Evolutionary conservation across 2,888 invertebrate genomes (phyloP).

Genomic region (Tridacna crocea): DNA sequence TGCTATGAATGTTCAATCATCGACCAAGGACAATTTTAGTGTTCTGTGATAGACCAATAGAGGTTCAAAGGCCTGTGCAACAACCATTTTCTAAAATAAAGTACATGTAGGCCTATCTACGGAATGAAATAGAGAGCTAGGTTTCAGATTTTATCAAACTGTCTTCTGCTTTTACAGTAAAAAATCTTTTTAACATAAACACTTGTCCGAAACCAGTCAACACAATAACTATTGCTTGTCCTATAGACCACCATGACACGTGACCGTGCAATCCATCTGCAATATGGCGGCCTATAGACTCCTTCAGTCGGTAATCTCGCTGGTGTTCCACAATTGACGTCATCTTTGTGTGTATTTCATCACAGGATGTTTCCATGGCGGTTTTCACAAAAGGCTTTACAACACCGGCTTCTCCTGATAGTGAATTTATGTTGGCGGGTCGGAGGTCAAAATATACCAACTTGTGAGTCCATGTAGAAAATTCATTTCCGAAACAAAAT

Average conservation of each 20-base stretch:
- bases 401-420: constrained; percentile 75
- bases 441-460: constrained; percentile 76
- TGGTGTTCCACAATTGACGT: constrained; percentile 67
- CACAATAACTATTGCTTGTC: constrained; percentile 75
- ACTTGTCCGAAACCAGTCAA: constrained; percentile 81
- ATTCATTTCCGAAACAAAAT: constrained; percentile 81
- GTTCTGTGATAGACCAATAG: too few relatives aligned
- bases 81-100: too few relatives aligned
- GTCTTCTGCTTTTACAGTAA: constrained; percentile 66
- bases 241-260: constrained; percentile 79
- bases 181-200: constrained; percentile 79
- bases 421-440: constrained; percentile 70
- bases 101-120: too few relatives aligned
- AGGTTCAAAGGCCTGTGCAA: too few relatives aligned
- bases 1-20: too few relatives aligned
- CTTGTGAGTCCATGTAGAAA: constrained; percentile 80
- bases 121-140: background rate
- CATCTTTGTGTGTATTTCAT: constrained; percentile 72
- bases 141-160: constrained; percentile 33
- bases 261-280: constrained; percentile 76
- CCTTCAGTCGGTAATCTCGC: constrained; percentile 77
- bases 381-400: constrained; percentile 67
- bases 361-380: constrained; percentile 71
- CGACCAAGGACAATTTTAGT: too few relatives aligned
- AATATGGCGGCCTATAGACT: constrained; percentile 78